Percentiles rank a stretch among this genome's conserved stretches.
Conservation (phyloP, 1,140 invertebrate genomes). For the Leptinotarsa lineolata region DNA sequence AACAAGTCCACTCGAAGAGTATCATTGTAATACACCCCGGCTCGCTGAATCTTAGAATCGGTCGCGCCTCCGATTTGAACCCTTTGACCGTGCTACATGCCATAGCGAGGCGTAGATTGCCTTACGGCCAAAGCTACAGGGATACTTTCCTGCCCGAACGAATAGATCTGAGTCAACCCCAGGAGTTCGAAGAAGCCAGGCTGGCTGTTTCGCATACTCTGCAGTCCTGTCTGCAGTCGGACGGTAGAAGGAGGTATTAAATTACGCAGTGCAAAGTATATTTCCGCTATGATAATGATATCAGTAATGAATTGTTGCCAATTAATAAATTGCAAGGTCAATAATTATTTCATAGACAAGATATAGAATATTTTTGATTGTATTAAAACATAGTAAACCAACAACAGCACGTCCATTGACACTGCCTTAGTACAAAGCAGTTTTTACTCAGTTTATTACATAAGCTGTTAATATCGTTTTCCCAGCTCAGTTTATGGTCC, state of each 20-base stretch:
- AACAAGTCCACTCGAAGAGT: constrained; percentile 66
- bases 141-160: constrained; percentile 71
- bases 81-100: constrained; percentile 86
- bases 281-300: too few relatives aligned
- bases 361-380: too few relatives aligned
- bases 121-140: constrained; percentile 62
- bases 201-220: constrained; percentile 81
- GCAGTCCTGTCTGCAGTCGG: constrained; percentile 81
- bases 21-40: constrained; percentile 95
- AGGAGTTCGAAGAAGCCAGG: constrained; percentile 82
- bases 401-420: too few relatives aligned
- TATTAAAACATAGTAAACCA: too few relatives aligned
- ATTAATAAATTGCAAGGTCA: too few relatives aligned
- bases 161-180: constrained; percentile 65
- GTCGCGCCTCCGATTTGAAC: constrained; percentile 84
- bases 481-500: too few relatives aligned
- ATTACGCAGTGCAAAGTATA: too few relatives aligned
- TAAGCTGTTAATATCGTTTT: too few relatives aligned
- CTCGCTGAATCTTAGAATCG: constrained; percentile 85
- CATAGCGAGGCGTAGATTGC: constrained; percentile 71
- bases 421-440: too few relatives aligned
- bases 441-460: too few relatives aligned
- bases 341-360: too few relatives aligned
- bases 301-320: too few relatives aligned
- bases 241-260: constrained; percentile 65